Base-by-base conservation (phyloP, 2,888 invertebrate genomes). In the Eupithecia abbreviata region DNA sequence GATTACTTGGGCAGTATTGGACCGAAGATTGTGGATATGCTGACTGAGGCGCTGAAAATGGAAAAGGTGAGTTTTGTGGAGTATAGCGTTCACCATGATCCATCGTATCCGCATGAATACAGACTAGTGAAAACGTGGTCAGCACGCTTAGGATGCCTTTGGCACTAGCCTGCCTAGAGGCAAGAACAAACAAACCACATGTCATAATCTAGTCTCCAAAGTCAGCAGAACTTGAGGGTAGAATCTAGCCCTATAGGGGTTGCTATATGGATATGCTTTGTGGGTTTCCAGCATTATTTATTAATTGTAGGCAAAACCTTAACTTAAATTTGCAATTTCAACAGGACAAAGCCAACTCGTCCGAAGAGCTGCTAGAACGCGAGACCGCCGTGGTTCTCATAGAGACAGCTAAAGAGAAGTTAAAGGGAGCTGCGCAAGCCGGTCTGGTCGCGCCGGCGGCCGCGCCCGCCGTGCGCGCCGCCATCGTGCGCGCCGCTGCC, bases 351-450 rank as follows among this genome's bases (percentile, higher is more conserved):
- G 96, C 97, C 0, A 97, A 97, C 89, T 97, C 97, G 3, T 97
- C 98, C 0, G 97, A 98, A 82, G 96, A 97, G 77, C 88, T 98
- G 65, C 90, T 98, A 0, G 95, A 96, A 73, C 97, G 97, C 79
- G 97, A 98, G 73, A 95, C 96, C 65, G 96, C 97, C 74, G 96
- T 96, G 83, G 97, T 97, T 0, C 93, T 98, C 81, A 96, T 98
- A 80, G 98, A 98, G 92, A 98, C 98, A 0, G 97, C 97, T 0
- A 98, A 98, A 86, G 98, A 98, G 90, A 98, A 98, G 90, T 92
- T 98, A 70, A 97, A 97, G 89, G 97, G 97, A 70, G 96, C 97
- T 73, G 90, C 97, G 77, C 96, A 97, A 85, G 97, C 97, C 47
- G 96, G 97, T 74, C 96, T 97, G 80, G 94, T 96, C 80, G 89